A percentile compares a stretch with the other conserved stretches of the same genome.
phyloP scores from a whole-genome alignment of 2,113 vertebrate genomes.

The Excalfactoria chinensis region DNA sequence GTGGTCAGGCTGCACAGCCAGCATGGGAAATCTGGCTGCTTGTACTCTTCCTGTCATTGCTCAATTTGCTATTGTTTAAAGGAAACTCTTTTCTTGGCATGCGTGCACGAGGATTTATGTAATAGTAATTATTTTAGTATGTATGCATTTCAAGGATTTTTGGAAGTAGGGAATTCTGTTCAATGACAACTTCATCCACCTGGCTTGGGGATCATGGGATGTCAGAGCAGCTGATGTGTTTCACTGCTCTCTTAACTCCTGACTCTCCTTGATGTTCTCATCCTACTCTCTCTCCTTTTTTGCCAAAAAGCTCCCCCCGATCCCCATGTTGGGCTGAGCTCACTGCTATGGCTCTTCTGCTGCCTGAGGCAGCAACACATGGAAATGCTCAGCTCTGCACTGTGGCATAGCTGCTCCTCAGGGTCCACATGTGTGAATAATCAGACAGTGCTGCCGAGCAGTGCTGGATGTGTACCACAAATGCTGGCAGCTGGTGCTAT shows the following conservation, averaged over 20 bases:
- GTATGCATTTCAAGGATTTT: neutral
- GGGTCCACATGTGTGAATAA: neutral
- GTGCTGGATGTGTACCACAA: neutral
- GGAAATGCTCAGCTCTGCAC: neutral
- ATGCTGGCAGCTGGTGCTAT: neutral
- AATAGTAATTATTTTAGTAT: neutral
- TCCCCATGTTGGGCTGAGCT: neutral
- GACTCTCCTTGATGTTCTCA: neutral
- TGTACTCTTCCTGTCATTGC: neutral
- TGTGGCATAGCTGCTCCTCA: neutral
- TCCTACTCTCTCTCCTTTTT: neutral
- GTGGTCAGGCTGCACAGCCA: neutral
- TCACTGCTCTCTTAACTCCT: neutral
- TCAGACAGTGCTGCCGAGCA: neutral
- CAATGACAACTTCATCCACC: neutral
- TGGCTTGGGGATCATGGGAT: neutral
- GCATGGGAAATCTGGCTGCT: neutral
- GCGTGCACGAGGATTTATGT: fast-evolving
- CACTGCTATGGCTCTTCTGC: neutral
- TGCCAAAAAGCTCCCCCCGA: fast-evolving
- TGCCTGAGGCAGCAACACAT: neutral
- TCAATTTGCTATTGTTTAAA: neutral
- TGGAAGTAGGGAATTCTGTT: neutral
- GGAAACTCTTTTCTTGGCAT: neutral
- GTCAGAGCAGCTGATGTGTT: neutral